A percentile compares a stretch with the other conserved stretches of the same genome.
Conservation (phyloP, 2,797 vertebrate genomes). For the Kryptolebias ocellatus region DNA sequence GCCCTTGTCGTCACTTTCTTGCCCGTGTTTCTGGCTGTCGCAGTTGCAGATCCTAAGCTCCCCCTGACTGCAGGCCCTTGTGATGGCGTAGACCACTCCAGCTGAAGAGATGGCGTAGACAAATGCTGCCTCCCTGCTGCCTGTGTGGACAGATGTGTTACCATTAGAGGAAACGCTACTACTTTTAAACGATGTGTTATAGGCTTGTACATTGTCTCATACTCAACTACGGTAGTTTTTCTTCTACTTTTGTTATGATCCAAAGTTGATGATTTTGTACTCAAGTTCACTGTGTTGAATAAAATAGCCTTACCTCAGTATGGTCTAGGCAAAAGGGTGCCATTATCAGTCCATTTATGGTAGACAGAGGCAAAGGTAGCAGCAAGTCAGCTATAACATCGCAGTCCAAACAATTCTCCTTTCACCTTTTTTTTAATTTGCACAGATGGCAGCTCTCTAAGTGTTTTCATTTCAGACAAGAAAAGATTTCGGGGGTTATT, state of each 20-base stretch:
- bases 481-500: slow-evolving; percentile 78
- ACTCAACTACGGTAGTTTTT: background rate
- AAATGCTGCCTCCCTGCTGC: slow-evolving; percentile 96
- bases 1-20: slow-evolving; percentile 86
- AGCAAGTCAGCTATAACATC: slow-evolving; percentile 48
- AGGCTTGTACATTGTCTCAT: background rate
- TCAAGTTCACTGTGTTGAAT: background rate
- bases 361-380: slow-evolving; percentile 33
- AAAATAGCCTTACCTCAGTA: slow-evolving; percentile 1
- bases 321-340: slow-evolving; percentile 18
- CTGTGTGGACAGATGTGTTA: slow-evolving; percentile 64
- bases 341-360: slow-evolving; percentile 52
- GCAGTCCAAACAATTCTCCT: slow-evolving; percentile 48
- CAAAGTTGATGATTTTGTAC: background rate
- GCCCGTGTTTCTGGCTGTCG: slow-evolving; percentile 89
- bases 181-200: accelerated
- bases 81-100: slow-evolving; percentile 95
- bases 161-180: background rate
- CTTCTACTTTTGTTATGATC: slow-evolving; percentile 9
- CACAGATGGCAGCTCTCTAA: slow-evolving; percentile 77
- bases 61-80: slow-evolving; percentile 94
- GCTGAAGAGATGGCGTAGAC: slow-evolving; percentile 98
- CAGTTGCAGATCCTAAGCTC: slow-evolving; percentile 94
- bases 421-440: slow-evolving; percentile 72
- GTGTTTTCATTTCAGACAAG: slow-evolving; percentile 77